Evolutionary conservation across 2,888 invertebrate species (phyloP).

Genomic region (Phrixothrix hirtus): DNA sequence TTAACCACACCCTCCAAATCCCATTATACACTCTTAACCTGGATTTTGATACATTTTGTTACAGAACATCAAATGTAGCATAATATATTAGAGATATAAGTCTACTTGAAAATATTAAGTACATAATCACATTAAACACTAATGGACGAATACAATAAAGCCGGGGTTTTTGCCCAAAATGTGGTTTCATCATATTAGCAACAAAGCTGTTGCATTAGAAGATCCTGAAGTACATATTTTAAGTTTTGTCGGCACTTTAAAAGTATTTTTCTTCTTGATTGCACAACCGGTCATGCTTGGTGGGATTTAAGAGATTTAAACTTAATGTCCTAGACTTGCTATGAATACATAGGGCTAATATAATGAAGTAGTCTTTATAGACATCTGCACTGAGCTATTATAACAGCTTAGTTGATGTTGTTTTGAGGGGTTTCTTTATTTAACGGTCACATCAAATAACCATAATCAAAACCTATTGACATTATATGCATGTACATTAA

Average conservation of each 20-base stretch:
- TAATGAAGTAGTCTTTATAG: too few species aligned
- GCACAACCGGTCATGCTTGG: slow-evolving; percentile 22
- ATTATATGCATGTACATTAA: too few species aligned
- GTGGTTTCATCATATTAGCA: slow-evolving; percentile 22
- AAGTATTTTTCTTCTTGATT: slow-evolving; percentile 29
- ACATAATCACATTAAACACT: slow-evolving; percentile 18
- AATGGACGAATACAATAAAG: slow-evolving; percentile 20
- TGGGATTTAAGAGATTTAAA: slow-evolving; percentile 15
- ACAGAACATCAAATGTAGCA: slow-evolving; percentile 6
- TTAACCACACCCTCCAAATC: too few species aligned
- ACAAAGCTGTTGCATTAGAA: slow-evolving; percentile 27
- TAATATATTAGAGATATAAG: slow-evolving; percentile 2
- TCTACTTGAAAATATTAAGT: slow-evolving; percentile 13
- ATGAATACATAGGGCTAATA: too few species aligned
- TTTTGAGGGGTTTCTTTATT: too few species aligned
- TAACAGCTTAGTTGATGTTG: too few species aligned
- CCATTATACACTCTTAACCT: too few species aligned
- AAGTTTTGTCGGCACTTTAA: slow-evolving; percentile 26
- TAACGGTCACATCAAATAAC: too few species aligned
- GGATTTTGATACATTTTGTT: too few species aligned
- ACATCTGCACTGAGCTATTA: too few species aligned
- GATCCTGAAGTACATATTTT: slow-evolving; percentile 20
- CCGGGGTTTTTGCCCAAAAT: slow-evolving; percentile 20
- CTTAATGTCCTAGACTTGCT: too few species aligned
- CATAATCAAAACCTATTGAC: too few species aligned